Evolutionary conservation across 2,888 invertebrate species (phyloP), one percentile per base, ranked within the genome.

Genomic region (Archips crataeganus): DNA sequence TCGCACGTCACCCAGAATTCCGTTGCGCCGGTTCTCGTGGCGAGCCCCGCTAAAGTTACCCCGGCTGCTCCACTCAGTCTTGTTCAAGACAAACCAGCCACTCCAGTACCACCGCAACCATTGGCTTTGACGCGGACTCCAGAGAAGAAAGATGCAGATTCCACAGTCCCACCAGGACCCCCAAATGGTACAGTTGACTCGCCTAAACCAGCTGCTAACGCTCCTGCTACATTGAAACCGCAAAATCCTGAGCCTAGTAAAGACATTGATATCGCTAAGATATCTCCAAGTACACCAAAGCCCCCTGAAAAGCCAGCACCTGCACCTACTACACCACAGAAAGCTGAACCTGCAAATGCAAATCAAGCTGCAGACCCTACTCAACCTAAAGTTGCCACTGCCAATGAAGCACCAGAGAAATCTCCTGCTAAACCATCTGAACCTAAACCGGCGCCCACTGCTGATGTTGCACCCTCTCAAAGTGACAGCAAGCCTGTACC

Each of bases 121-220:
- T 81, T 94, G 2, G 94, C 94, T 5, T 83, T 95, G n/a, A 94
- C 94, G 0, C 84, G 94, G 76, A 87, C 94, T n/a, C 89, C 90
- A 2, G 94, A 94, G 64, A 94, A 94, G 79, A 93, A 92, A 75
- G 94, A 94, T 64, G 85, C 92, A 3, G 94, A 93, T 74, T 87
- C 91, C 0, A 87, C 90, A 49, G 89, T 87, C 34, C 66, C 65
- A 10, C 49, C 68, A 6, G 57, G 47, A 51, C 94, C 89, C 62
- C 84, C 94, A 3, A 94, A 94, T 79, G 94, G 94, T 9, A 92
- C 92, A 42, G 80, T 94, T 77, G 95, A 95, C 23, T 90, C 91
- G 1, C 90, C 93, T 1, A 93, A 92, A 80, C 79, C 92, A 34
- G 87, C 82, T 10, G 72, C 89, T 0, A 92, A 86, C 82, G 85